Evolutionary conservation across 2,113 vertebrate genomes (phyloP).

Genomic region (Gavia stellata): DNA sequence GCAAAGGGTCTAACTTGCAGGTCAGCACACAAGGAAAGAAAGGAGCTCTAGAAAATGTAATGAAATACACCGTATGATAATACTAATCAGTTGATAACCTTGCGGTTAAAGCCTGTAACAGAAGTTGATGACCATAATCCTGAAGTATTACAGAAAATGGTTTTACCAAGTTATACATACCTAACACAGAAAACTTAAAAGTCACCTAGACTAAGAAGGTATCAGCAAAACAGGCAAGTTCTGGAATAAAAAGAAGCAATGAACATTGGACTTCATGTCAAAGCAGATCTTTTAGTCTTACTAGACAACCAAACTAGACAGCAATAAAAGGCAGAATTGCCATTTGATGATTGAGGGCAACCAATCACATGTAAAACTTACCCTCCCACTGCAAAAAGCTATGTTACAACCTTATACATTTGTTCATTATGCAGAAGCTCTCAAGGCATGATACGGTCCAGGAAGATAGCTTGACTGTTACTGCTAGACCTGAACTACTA

Average conservation of each 20-base stretch:
- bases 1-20: not conserved
- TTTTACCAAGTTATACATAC: not conserved
- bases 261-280: not conserved
- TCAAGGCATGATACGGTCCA: accelerated
- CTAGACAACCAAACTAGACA: not conserved
- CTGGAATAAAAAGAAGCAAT: not conserved
- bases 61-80: not conserved
- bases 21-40: not conserved
- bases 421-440: not conserved
- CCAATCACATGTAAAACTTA: not conserved
- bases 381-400: not conserved
- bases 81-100: not conserved
- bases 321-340: not conserved
- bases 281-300: not conserved
- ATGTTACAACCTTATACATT: accelerated
- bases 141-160: not conserved
- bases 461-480: not conserved
- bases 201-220: not conserved
- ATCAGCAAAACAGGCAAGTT: not conserved
- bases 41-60: not conserved
- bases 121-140: not conserved
- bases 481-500: not conserved
- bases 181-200: not conserved
- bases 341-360: not conserved
- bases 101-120: not conserved